Conservation (phyloP, 2,113 vertebrate genomes). For the Varanus salvator region DNA sequence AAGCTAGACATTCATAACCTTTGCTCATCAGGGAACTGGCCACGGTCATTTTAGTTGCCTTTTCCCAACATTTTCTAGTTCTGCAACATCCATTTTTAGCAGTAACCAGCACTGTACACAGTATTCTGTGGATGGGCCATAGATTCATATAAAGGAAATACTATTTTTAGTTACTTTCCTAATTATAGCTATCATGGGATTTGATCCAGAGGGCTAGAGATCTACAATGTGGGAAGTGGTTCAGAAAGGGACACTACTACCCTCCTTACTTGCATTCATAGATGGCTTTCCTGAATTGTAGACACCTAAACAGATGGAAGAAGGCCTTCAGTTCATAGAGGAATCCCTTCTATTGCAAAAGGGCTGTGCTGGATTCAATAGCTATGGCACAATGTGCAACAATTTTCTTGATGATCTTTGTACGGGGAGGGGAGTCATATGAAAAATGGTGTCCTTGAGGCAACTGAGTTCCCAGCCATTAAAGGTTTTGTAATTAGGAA, state of each 20-base stretch:
- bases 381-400: too few relatives aligned
- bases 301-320: background rate
- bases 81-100: too few relatives aligned
- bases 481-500: background rate
- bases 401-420: background rate
- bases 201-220: too few relatives aligned
- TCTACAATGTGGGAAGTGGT: background rate
- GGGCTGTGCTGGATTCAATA: background rate
- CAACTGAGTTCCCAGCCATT: background rate
- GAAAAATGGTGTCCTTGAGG: background rate
- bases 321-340: background rate
- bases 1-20: too few relatives aligned
- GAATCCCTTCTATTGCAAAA: background rate
- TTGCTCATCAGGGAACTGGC: too few relatives aligned
- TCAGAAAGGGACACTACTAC: background rate
- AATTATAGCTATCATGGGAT: too few relatives aligned
- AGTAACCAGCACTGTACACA: too few relatives aligned
- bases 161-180: too few relatives aligned
- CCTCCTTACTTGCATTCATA: background rate
- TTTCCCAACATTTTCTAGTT: too few relatives aligned
- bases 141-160: too few relatives aligned
- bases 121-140: too few relatives aligned
- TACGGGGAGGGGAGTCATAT: background rate
- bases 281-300: background rate
- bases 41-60: too few relatives aligned